These are phyloP conservation scores for Hermodice carunculata DNA, from an alignment of 2,888 invertebrate species.

Conservation along the genomic window DNA sequence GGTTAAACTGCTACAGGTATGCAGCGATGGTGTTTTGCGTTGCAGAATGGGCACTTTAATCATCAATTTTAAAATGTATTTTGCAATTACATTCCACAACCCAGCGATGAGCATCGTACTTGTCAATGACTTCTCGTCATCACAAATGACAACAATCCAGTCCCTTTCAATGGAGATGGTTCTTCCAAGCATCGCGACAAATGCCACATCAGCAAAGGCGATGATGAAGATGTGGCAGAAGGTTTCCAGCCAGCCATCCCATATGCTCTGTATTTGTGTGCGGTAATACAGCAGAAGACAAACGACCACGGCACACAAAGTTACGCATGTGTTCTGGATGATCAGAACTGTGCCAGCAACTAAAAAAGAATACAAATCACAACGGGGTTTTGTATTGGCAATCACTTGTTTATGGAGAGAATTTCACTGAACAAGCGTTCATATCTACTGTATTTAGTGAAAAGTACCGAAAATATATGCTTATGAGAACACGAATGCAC, in stretches of 20 bases:
- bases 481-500: no score
- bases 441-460: no score
- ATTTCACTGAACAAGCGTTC: no score
- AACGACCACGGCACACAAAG: neutral
- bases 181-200: conserved; percentile 66
- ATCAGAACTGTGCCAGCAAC: neutral
- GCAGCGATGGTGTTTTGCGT: no score
- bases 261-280: neutral
- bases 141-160: conserved; percentile 72
- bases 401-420: no score
- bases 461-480: no score
- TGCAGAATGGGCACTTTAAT: no score
- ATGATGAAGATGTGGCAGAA: conserved; percentile 1
- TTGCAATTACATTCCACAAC: no score
- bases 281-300: neutral
- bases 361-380: conserved; percentile 15
- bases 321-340: neutral
- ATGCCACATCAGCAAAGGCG: conserved; percentile 65
- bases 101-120: conserved; percentile 53
- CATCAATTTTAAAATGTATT: no score
- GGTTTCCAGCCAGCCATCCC: conserved; percentile 2
- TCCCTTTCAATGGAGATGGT: conserved; percentile 70
- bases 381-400: no score
- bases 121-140: conserved; percentile 66
- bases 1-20: no score